These are phyloP conservation scores for Chironomus riparius DNA, from an alignment of 2,888 invertebrate species.

Conservation along the genomic window DNA sequence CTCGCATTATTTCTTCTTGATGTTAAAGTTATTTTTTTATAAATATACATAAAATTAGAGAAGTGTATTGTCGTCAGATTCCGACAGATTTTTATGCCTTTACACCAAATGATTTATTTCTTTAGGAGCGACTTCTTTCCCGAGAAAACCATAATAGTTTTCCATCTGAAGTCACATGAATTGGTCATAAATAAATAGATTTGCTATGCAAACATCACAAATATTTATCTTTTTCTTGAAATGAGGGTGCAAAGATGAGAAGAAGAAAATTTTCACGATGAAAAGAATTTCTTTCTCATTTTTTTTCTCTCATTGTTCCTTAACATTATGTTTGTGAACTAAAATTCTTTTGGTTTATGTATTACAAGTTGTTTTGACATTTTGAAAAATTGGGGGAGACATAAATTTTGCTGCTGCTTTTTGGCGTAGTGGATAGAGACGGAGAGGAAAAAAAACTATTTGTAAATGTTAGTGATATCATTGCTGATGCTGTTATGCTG, in stretches of 20 bases:
- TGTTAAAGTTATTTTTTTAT: no score
- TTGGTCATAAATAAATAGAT: constrained; percentile 28
- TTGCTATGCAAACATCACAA: constrained; percentile 26
- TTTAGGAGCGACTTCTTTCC: not conserved
- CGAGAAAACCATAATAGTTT: constrained; percentile 27
- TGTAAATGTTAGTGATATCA: constrained; percentile 23
- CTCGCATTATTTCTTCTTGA: not conserved
- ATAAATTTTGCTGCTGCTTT: constrained; percentile 24
- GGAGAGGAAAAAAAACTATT: constrained; percentile 16
- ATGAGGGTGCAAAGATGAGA: not conserved
- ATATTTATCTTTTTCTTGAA: constrained; percentile 12
- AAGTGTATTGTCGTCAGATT: constrained; percentile 13
- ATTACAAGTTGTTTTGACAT: constrained; percentile 27
- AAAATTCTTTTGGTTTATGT: constrained; percentile 2
- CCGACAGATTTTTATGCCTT: constrained; percentile 15
- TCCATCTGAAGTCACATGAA: constrained; percentile 26
- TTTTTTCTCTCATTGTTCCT: not conserved
- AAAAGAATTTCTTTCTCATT: not conserved
- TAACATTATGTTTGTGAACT: constrained; percentile 9
- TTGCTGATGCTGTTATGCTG: constrained; percentile 20
- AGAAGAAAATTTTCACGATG: not conserved
- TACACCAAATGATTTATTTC: constrained; percentile 26
- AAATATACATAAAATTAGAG: constrained; percentile 2
- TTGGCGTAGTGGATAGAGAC: not conserved
- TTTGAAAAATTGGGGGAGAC: constrained; percentile 27